Conservation (phyloP, 2,113 vertebrate species). For the Astatotilapia flaviijosephi region DNA sequence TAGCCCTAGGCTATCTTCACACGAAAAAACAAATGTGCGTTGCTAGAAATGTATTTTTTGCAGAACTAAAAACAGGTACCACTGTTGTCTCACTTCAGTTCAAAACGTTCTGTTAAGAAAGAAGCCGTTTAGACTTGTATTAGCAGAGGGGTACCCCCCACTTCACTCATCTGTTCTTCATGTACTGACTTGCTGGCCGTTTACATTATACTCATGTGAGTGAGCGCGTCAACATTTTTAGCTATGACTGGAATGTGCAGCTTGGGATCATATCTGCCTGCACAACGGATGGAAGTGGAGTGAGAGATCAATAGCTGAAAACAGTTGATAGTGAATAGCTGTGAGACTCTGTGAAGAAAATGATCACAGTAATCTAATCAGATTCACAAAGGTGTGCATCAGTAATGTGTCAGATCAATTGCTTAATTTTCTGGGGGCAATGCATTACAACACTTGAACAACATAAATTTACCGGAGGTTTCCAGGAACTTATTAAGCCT, state of each 20-base stretch:
- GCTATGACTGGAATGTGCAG: conserved; percentile 68
- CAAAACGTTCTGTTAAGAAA: neutral
- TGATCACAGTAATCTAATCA: neutral
- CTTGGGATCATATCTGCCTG: conserved; percentile 22
- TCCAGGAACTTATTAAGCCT: neutral
- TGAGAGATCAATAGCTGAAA: neutral
- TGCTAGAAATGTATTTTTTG: neutral
- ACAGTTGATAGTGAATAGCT: neutral
- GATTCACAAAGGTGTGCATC: neutral
- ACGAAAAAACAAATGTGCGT: neutral
- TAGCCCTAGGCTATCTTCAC: neutral
- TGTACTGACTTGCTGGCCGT: conserved; percentile 49
- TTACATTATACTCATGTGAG: conserved; percentile 1
- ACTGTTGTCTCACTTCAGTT: neutral
- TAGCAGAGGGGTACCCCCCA: neutral
- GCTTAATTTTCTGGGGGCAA: neutral
- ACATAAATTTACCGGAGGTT: neutral
- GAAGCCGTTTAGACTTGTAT: neutral
- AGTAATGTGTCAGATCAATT: neutral
- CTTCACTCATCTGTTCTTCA: neutral
- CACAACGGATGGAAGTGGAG: conserved; percentile 9
- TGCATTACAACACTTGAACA: neutral
- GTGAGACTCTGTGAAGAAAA: neutral
- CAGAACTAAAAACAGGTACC: neutral
- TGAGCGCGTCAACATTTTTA: conserved; percentile 48